Base-by-base conservation (phyloP, 2,797 vertebrate species). In the Miichthys miiuy region DNA sequence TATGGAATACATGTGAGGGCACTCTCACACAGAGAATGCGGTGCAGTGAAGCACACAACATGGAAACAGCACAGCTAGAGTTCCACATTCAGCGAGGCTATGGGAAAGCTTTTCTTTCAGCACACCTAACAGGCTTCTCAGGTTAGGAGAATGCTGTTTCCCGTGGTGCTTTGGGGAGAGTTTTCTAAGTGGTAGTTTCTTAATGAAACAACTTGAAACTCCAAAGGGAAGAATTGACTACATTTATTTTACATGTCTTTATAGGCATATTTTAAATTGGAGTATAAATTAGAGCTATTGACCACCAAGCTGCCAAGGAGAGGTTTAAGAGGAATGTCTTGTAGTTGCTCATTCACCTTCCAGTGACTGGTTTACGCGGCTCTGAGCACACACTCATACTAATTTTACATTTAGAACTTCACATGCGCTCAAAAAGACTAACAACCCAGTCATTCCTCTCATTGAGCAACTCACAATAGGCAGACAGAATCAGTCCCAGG, bases 11-110 rank as follows among this genome's bases (percentile, higher is more conserved):
- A 87, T 89, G 83, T 58, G 68, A 83, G 80, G 79, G 42, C 68
- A 80, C 75, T 88, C 68, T 83, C 68, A 56, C 68, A 74, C 78
- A 76, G 84, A 25, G 17, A 77, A 66, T 77, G 70, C 87, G 79
- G 83, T 75, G 82, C 80, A 77, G 68, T 68, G 68, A 87, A 84
- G 78, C 66, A 48, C 72, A 52, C 70, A 74, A 76, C 77, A 88
- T 55, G 63, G 84, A 89, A 82, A 75, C 75, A 72, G 65, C 76
- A 66, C 75, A 80, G 86, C 79, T 86, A 89, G 84, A 84, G 80
- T 90, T 93, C 89, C 87, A 84, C 81, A 75, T 75, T 75, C 72
- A 83, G 48, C 5, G 0, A 80, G 64, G 71, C 72, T n/a, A 34
- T 62, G 41, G 79, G 64, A 84, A 84, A 70, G 72, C 69, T 81